These are phyloP conservation scores for Spinus pinus DNA, from an alignment of 2,797 vertebrate species.

Conservation along the genomic window DNA sequence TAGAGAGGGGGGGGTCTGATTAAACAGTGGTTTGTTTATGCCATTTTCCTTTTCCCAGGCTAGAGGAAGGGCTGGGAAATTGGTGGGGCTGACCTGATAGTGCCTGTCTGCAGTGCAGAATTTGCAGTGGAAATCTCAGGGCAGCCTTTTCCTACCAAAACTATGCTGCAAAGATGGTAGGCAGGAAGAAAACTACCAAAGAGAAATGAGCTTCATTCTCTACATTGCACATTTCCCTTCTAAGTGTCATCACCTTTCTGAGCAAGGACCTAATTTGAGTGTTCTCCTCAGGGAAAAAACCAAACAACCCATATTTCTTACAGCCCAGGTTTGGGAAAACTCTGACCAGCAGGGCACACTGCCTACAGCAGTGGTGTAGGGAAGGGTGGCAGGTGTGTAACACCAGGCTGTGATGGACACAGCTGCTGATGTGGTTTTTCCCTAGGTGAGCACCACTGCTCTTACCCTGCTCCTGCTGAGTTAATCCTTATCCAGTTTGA, in stretches of 20 bases:
- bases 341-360: not conserved
- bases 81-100: not conserved
- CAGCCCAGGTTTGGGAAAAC: not conserved
- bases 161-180: not conserved
- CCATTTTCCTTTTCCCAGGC: not conserved
- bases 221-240: accelerated
- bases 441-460: not conserved
- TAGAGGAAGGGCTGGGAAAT: not conserved
- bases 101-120: not conserved
- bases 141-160: not conserved
- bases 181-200: not conserved
- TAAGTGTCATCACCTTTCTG: not conserved
- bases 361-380: not conserved
- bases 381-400: not conserved
- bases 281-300: not conserved
- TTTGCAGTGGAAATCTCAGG: not conserved
- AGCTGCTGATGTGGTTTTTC: not conserved
- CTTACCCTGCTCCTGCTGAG: not conserved
- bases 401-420: not conserved
- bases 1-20: not conserved
- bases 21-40: not conserved
- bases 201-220: not conserved
- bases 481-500: not conserved
- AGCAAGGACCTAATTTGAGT: not conserved
- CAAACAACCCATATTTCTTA: not conserved